Conservation (phyloP, 2,113 vertebrate species). For the Eulacestoma nigropectus region DNA sequence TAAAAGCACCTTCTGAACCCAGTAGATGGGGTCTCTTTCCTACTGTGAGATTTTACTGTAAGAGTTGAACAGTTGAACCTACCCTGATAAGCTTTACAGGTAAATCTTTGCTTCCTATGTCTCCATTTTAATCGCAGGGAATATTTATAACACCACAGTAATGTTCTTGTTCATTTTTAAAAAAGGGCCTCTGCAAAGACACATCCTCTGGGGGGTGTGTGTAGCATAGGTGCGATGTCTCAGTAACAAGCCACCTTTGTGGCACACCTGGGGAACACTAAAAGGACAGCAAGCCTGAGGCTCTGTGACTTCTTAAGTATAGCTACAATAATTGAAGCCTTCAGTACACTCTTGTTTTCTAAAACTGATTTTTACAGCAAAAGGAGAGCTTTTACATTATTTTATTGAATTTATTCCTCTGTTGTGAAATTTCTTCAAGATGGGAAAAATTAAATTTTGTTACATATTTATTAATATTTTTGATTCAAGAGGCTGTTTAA, state of each 20-base stretch:
- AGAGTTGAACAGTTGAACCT: not conserved
- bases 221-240: not conserved
- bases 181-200: not conserved
- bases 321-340: not conserved
- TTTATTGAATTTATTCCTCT: slow-evolving; percentile 31
- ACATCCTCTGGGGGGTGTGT: not conserved
- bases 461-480: slow-evolving; percentile 40
- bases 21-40: not conserved
- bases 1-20: slow-evolving; percentile 14
- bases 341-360: not conserved
- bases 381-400: slow-evolving; percentile 10
- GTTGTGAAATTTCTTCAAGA: slow-evolving; percentile 18
- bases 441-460: not conserved
- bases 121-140: not conserved
- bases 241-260: not conserved
- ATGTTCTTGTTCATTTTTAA: not conserved
- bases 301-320: not conserved
- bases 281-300: not conserved
- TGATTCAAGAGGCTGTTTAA: not conserved
- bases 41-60: not conserved
- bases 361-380: slow-evolving; percentile 37
- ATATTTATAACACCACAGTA: not conserved
- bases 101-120: not conserved
- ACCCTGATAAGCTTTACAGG: not conserved
- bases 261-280: not conserved